Base-by-base conservation (phyloP, 2,113 vertebrate species). In the Barnardius zonarius region DNA sequence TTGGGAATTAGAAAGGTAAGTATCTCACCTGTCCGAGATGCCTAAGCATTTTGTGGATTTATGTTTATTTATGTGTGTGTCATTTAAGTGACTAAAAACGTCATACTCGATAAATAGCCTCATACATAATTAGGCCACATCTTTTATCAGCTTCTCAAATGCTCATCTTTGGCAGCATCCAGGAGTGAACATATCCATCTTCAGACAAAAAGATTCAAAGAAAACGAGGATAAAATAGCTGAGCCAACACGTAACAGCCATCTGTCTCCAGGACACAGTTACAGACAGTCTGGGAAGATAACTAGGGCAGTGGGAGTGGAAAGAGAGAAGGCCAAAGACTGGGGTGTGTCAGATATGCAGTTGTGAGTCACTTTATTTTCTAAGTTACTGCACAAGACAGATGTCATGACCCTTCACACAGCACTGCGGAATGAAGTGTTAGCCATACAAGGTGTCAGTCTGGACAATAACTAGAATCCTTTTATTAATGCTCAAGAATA, bases 231-330 rank as follows among this genome's bases (percentile, higher is more conserved):
- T 90, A 79, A 91, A 96, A 72, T 30, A 94, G 86, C 63, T 82
- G 76, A 93, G 77, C 62, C 80, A 90, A 88, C 25, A 52, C 6
- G 13, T 44, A 93, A 52, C 69, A 89, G 57, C 80, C 86, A 68
- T 90, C 88, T 94, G 74, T 79, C 80, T 89, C 66, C 69, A 73
- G 88, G 70, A 86, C 41, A 69, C 61, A 44, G 70, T 86, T 78
- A 88, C 52, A 78, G 83, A 85, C 82, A 93, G 91, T 46, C 74
- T 96, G 92, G 83, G 62, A 86, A 87, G 74, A 93, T 79, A 95
- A 85, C 74, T 66, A 73, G 88, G 69, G 88, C 77, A 94, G 73
- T 1, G 78, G 80, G 74, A 92, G 52, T 25, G 54, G 62, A 88
- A 86, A 43, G 73, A 59, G 69, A 86, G 86, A 54, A 77, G 61